phyloP scores from a whole-genome alignment of 2,888 invertebrate genomes.

The Teleogryllus oceanicus region DNA sequence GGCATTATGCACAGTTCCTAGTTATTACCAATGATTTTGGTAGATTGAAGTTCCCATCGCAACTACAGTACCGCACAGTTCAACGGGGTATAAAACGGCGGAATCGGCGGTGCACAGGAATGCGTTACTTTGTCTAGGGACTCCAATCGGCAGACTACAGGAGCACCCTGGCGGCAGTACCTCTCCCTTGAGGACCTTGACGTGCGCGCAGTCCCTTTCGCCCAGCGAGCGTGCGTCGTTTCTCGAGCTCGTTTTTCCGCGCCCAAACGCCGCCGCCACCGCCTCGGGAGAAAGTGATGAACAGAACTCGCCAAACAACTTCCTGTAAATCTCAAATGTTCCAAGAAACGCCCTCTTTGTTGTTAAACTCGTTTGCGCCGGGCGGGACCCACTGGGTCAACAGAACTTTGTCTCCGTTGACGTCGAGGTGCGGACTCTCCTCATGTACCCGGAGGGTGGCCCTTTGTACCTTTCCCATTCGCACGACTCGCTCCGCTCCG shows the following conservation, averaged over 20 bases:
- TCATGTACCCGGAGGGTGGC: neutral
- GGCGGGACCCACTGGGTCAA: conserved; percentile 9
- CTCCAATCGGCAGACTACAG: too few relatives aligned
- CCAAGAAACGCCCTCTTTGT: conserved; percentile 18
- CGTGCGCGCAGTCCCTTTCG: neutral
- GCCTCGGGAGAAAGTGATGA: neutral
- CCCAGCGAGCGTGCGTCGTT: neutral
- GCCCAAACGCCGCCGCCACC: neutral
- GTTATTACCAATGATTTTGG: too few relatives aligned
- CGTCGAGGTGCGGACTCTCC: neutral
- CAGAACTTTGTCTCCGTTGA: neutral
- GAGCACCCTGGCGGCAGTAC: too few relatives aligned
- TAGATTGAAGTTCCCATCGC: too few relatives aligned
- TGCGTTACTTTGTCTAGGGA: too few relatives aligned
- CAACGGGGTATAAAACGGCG: too few relatives aligned
- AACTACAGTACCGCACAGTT: too few relatives aligned
- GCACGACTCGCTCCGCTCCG: neutral
- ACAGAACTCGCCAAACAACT: neutral
- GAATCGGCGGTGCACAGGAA: too few relatives aligned
- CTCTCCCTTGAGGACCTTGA: too few relatives aligned
- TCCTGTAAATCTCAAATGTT: conserved; percentile 18
- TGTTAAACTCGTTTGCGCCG: conserved; percentile 18
- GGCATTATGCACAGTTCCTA: too few relatives aligned
- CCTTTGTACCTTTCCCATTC: neutral
- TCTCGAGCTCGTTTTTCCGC: neutral